phyloP scores from a whole-genome alignment of 30 jellyfish, hydroid and myxozoan species.

The Phacellophora camtschatica region DNA sequence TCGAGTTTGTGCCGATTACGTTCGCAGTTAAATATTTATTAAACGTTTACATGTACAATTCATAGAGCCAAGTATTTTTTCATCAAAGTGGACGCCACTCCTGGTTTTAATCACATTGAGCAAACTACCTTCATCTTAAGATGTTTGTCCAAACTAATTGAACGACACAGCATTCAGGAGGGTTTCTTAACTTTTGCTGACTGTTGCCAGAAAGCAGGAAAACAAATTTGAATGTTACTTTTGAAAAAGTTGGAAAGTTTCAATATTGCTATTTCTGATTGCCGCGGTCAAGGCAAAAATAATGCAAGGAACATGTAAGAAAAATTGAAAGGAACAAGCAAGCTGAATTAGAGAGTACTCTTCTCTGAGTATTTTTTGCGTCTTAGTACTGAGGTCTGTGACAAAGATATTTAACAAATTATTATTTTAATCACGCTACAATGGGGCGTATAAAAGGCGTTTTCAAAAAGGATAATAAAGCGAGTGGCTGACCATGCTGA shows the following conservation, averaged over 20 bases:
- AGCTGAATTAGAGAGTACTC: too few relatives aligned
- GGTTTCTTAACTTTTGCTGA: conserved; percentile 19
- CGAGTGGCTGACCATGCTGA: too few relatives aligned
- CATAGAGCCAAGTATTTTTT: not conserved
- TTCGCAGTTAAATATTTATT: not conserved
- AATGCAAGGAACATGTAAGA: too few relatives aligned
- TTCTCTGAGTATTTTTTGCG: too few relatives aligned
- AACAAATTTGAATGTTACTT: conserved; percentile 15
- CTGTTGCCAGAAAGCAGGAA: conserved; percentile 32
- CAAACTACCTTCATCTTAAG: conserved; percentile 59
- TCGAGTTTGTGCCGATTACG: not conserved
- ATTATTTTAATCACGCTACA: too few relatives aligned
- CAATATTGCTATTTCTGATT: conserved; percentile 41
- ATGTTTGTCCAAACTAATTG: conserved; percentile 22
- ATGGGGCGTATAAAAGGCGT: too few relatives aligned
- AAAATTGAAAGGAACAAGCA: too few relatives aligned
- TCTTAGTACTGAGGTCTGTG: too few relatives aligned
- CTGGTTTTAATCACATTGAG: conserved; percentile 40
- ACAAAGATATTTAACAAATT: too few relatives aligned
- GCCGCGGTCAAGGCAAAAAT: conserved; percentile 78
- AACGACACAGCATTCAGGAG: conserved; percentile 23
- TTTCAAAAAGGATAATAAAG: too few relatives aligned
- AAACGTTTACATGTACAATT: not conserved
- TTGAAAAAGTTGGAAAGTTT: conserved; percentile 20
- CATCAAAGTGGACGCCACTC: conserved; percentile 5